Base-by-base conservation (phyloP, 2,888 invertebrate genomes). In the Acanthacorydalis orientalis region DNA sequence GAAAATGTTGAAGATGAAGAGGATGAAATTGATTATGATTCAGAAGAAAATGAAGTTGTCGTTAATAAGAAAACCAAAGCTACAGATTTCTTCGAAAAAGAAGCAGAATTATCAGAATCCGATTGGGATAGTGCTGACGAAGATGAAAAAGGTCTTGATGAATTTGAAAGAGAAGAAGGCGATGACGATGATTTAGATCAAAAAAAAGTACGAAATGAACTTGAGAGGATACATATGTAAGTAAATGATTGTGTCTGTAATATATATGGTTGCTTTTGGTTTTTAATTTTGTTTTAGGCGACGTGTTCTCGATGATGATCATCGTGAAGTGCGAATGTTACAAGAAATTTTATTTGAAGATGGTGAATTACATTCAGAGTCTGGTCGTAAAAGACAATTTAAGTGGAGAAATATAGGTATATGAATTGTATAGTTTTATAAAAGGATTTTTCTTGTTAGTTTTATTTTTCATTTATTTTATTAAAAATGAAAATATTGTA, bases 51-150 rank as follows among this genome's bases (percentile, higher is more conserved):
- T 64, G 87, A 88, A 60, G 61, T 74, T 51, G 71, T 48, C 12
- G 42, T 23, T 12, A 37, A 38, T 15, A 43, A 40, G 35, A n/a
- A 32, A 16, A 38, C 69, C 42, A 74, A 75, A 44, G 71, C 73
- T 0, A 64, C 70, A 1, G 83, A 84, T 45, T 95, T 89, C 68
- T 72, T 93, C 47, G 93, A 95, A 54, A 75, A 81, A 37, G 93
- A 95, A 66, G 93, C 93, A 0, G 93, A 93, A 58, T 65, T 95
- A 33, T 89, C 90, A 0, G 93, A 91, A 58, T 88, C 86, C 2
- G 91, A 91, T 54, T 87, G 83, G 79, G 88, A 80, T 1, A 88
- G 88, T 42, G 90, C 78, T 0, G 91, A 91, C 59, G 92, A 87
- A 64, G 88, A 91, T 62, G 88, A 90, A 64, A 74, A 74, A 34